Percentiles rank a stretch among this genome's conserved stretches.
phyloP scores from a whole-genome alignment of 1,140 invertebrate species.

The Myzus persicae region DNA sequence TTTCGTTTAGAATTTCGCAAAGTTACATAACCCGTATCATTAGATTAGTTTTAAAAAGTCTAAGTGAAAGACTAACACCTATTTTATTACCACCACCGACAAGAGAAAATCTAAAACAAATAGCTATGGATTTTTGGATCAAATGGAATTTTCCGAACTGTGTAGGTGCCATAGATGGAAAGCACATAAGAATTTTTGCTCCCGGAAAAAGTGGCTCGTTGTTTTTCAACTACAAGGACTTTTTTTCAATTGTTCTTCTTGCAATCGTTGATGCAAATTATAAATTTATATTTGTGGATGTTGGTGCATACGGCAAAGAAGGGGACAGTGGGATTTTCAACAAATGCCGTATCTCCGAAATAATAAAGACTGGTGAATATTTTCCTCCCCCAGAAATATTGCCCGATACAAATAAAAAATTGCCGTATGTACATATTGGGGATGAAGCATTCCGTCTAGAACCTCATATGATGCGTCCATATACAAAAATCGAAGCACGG shows the following conservation, averaged over 20 bases:
- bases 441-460: background rate
- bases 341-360: background rate
- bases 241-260: slow-evolving; percentile 64
- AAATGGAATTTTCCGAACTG: slow-evolving; percentile 62
- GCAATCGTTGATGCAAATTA: slow-evolving; percentile 67
- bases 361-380: background rate
- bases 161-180: slow-evolving; percentile 64
- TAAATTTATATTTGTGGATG: slow-evolving; percentile 65
- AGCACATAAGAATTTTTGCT: slow-evolving; percentile 54
- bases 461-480: background rate
- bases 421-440: background rate
- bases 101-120: slow-evolving; percentile 61
- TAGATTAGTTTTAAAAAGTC: background rate
- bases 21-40: slow-evolving; percentile 47
- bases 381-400: background rate
- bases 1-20: slow-evolving; percentile 50
- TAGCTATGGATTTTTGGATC: slow-evolving; percentile 63
- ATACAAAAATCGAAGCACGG: background rate
- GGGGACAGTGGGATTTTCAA: slow-evolving; percentile 62
- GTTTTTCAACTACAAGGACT: slow-evolving; percentile 66
- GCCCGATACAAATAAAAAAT: background rate
- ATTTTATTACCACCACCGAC: background rate
- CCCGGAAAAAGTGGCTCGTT: slow-evolving; percentile 61
- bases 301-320: slow-evolving; percentile 65
- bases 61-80: background rate